Base-by-base conservation (phyloP, 1,140 invertebrate species). In the Drosophila hydei region DNA sequence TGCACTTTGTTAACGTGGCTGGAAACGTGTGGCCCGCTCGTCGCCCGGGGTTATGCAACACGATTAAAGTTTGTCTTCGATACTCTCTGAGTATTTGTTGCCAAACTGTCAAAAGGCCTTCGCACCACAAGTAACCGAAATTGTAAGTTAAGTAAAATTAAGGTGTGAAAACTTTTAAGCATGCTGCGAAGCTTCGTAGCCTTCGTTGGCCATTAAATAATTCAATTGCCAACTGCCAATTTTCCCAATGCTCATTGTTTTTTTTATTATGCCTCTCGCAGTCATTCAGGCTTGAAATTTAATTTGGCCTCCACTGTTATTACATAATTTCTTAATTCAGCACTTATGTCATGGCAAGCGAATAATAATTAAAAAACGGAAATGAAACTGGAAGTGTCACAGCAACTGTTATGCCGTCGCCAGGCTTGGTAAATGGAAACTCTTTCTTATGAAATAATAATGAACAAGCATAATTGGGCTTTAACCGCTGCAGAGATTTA, bases 251-350 rank as follows among this genome's bases (percentile, higher is more conserved):
- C 14, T 7, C 36, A 16, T 16, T 19, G 30, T 38, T 36, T 36
- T 14, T 8, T 6, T 1, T 11, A n/a, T n/a, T 6, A 3, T 23
- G 43, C 19, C 12, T 2, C 18, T 63, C n/a, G 0, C 45, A 60
- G 48, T 33, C 56, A 47, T 9, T 48, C 36, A 27, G 51, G 54
- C 54, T 36, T 56, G 30, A 62, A 56, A 58, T 70, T 70, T 56
- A 56, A 60, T 60, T 68, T 19, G 27, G 8, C 38, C 52, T 18
- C 52, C 33, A 38, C 45, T 27, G 40, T 51, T 62, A 36, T 45
- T 64, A 36, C 9, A 51, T 70, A 52, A 62, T 45, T 73, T 70
- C 65, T 51, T 73, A 62, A 73, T 62, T 70, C 50, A 36, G 36
- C 64, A 73, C 58, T 62, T 61, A 62, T 47, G 33, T 16, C 19